Percentiles rank a stretch among this genome's conserved stretches.
Evolutionary conservation across 2,797 vertebrate genomes (phyloP).

Genomic region (Linurgus olivaceus): DNA sequence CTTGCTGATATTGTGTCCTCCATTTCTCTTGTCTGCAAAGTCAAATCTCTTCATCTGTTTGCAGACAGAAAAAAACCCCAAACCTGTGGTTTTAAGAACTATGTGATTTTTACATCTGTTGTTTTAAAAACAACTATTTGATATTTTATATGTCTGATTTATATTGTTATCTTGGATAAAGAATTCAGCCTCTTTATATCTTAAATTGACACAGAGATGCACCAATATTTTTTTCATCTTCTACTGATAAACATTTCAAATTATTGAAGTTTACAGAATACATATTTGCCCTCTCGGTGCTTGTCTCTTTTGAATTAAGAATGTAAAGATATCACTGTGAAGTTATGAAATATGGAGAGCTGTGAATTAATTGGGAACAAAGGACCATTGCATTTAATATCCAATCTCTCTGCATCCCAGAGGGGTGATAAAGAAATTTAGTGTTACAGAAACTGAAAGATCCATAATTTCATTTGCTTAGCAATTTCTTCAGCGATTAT

Average conservation of each 20-base stretch:
- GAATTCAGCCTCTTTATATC: neutral
- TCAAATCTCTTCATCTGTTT: neutral
- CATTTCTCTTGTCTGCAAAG: neutral
- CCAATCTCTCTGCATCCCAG: neutral
- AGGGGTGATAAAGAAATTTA: neutral
- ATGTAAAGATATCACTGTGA: neutral
- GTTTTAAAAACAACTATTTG: neutral
- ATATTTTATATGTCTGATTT: neutral
- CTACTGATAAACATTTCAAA: neutral
- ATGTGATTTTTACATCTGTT: neutral
- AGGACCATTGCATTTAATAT: neutral
- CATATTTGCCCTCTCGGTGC: neutral
- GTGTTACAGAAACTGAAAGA: neutral
- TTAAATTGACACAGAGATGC: neutral
- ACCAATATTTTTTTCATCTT: neutral
- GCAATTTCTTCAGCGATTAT: neutral
- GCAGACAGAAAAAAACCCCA: neutral
- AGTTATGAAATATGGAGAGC: neutral
- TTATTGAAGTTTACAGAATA: neutral
- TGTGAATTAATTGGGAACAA: neutral
- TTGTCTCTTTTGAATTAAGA: neutral
- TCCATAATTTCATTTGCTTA: neutral
- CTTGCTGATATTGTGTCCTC: neutral
- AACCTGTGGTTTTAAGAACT: neutral
- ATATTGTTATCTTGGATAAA: neutral